Conservation (phyloP, 2,797 vertebrate species). For the Notolepis coatsorum region DNA sequence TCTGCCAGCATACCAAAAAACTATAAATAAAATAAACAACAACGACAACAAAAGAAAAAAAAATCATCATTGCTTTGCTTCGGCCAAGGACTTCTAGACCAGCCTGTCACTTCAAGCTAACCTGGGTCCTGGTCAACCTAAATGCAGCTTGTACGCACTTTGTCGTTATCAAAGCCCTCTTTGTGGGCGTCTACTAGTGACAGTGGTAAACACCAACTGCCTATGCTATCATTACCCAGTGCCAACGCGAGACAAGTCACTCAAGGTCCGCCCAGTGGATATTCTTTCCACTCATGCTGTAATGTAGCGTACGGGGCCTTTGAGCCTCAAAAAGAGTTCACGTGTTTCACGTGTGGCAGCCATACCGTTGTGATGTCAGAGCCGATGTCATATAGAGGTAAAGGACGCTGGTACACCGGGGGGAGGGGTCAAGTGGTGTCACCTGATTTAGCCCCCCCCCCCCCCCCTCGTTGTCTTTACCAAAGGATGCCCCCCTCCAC, state of each 20-base stretch:
- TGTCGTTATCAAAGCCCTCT: constrained; percentile 63
- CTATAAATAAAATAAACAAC: too few species aligned
- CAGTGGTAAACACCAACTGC: constrained; percentile 50
- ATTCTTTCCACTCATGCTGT: constrained; percentile 59
- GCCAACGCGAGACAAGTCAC: constrained; percentile 39
- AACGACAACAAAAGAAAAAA: too few species aligned
- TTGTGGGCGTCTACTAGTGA: constrained; percentile 31
- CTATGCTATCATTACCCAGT: constrained; percentile 73
- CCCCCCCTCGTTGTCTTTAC: constrained; percentile 64
- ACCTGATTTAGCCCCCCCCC: constrained; percentile 59
- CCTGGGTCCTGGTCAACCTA: constrained; percentile 62
- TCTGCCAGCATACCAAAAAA: constrained; percentile 73
- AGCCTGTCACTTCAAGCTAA: constrained; percentile 47
- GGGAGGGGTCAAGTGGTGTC: constrained; percentile 33
- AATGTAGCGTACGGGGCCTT: constrained; percentile 62
- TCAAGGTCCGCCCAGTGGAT: constrained; percentile 55
- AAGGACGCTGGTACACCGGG: constrained; percentile 43
- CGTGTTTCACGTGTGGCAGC: constrained; percentile 70
- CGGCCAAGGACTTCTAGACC: constrained; percentile 1
- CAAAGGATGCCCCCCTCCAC: constrained; percentile 70
- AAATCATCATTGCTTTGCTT: constrained; percentile 49
- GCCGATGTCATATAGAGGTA: constrained; percentile 65
- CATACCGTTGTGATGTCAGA: constrained; percentile 76
- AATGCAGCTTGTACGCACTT: constrained; percentile 78
- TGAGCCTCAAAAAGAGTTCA: constrained; percentile 1